Base-by-base conservation (phyloP, 2,113 vertebrate genomes). In the Benitochromis conjunctus region DNA sequence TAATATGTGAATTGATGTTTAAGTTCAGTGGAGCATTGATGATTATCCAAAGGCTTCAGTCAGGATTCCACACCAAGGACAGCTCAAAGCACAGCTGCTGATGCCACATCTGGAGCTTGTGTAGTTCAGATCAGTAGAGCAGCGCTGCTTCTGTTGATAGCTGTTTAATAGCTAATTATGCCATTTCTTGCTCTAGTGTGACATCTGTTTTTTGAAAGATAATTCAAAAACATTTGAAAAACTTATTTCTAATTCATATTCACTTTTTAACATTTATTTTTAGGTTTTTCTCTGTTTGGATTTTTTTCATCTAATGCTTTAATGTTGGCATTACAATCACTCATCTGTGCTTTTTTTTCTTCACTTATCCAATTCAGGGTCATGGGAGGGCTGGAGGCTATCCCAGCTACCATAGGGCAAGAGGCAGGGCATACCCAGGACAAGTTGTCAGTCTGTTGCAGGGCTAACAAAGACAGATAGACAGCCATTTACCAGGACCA, bases 71-170 rank as follows among this genome's bases (percentile, higher is more conserved):
- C 74, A 86, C 43, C 60, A 51, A 74, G 82, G 29, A 83, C 86
- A 84, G 56, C 77, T 82, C 24, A 79, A 89, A 64, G 86, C 60
- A 9, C 86, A 84, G 79, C 78, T 66, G 82, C 43, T 19, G 64
- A 71, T 91, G 43, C 26, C 86, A 90, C 88, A 92, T 91, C 92
- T 91, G 86, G 71, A 89, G 26, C 71, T 76, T 18, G 26, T 53
- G 26, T 53, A 53, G 16, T 51, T 76, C 71, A 53, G 6, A 76
- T 34, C 71, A 76, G 46, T 19, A 34, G 18, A 51, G 10, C 71
- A 53, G 16, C 3, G 7, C 6, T 76, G 1, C 46, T n/a, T 53
- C 71, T 76, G 46, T 31, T 76, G 46, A 53, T 76, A 31, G 46
- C 18, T 76, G 71, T 76, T 76, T 51, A 76, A 76, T 53, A 9